Evolutionary conservation across 2,113 vertebrate species (phyloP).

Genomic region (Nesoenas mayeri): DNA sequence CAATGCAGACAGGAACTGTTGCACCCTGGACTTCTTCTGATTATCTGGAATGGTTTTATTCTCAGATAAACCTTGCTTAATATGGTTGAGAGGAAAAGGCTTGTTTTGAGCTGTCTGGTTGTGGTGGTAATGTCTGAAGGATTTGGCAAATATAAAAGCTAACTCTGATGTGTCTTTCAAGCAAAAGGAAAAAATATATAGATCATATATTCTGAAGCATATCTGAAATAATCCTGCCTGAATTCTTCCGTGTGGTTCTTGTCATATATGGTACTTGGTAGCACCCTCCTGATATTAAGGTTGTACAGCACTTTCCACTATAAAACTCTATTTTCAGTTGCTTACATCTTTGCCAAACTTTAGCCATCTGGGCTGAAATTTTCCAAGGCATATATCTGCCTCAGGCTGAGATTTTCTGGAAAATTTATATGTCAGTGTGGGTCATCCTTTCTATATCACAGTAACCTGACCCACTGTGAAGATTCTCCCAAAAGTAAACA

Average conservation of each 20-base stretch:
- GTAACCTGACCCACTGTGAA: constrained; percentile 13
- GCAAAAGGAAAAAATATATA: neutral
- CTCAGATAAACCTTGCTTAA: neutral
- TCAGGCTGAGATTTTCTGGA: neutral
- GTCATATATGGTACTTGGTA: neutral
- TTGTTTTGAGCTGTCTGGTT: neutral
- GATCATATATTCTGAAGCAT: neutral
- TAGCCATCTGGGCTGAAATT: constrained; percentile 18
- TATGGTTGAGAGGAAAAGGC: neutral
- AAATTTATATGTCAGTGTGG: neutral
- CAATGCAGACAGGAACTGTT: neutral
- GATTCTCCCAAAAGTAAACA: constrained; percentile 2
- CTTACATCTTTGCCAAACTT: neutral
- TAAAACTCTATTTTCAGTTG: neutral
- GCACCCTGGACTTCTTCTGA: neutral
- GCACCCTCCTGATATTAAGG: neutral
- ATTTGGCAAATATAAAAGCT: neutral
- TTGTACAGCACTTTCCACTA: constrained; percentile 7
- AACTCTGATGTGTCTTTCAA: neutral
- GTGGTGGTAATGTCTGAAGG: neutral
- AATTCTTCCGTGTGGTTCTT: neutral
- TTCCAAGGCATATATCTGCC: constrained; percentile 2
- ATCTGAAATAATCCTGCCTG: neutral
- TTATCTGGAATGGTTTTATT: neutral
- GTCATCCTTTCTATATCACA: constrained; percentile 28